phyloP scores from a whole-genome alignment of 1,140 invertebrate genomes.

The Euschistus heros region DNA sequence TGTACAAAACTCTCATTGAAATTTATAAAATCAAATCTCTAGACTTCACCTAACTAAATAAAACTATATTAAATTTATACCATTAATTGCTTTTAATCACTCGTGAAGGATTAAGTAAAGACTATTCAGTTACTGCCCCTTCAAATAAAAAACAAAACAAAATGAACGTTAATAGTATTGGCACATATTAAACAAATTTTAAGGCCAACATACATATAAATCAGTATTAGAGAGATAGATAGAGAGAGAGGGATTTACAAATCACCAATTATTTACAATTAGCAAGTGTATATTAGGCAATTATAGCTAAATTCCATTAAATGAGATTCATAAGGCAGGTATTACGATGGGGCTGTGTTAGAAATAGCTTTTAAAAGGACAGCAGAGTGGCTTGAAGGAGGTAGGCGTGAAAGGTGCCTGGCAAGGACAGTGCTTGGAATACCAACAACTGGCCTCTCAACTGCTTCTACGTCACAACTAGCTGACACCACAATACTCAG shows the following conservation, averaged over 20 bases:
- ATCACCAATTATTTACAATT: neutral
- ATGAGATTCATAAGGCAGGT: neutral
- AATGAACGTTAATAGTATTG: too few species aligned
- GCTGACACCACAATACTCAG: slow-evolving; percentile 14
- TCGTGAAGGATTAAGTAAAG: too few species aligned
- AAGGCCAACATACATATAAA: too few species aligned
- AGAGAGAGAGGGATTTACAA: slow-evolving; percentile 8
- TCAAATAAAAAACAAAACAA: too few species aligned
- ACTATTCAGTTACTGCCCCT: too few species aligned
- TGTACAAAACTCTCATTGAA: too few species aligned
- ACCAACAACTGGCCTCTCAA: slow-evolving; percentile 22
- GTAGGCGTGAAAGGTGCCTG: slow-evolving; percentile 9
- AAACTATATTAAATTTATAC: too few species aligned
- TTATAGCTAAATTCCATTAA: slow-evolving; percentile 1
- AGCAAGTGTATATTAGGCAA: neutral
- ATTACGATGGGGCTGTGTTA: neutral
- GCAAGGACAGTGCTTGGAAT: slow-evolving; percentile 20
- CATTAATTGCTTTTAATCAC: too few species aligned
- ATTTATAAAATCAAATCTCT: too few species aligned
- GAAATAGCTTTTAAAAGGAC: slow-evolving; percentile 7
- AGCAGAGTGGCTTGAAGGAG: neutral
- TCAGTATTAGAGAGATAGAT: too few species aligned
- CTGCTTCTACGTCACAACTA: neutral
- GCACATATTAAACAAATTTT: too few species aligned
- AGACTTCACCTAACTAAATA: too few species aligned